Conservation (phyloP, 1,140 invertebrate species). For the Pseudomyrmex gracilis region DNA sequence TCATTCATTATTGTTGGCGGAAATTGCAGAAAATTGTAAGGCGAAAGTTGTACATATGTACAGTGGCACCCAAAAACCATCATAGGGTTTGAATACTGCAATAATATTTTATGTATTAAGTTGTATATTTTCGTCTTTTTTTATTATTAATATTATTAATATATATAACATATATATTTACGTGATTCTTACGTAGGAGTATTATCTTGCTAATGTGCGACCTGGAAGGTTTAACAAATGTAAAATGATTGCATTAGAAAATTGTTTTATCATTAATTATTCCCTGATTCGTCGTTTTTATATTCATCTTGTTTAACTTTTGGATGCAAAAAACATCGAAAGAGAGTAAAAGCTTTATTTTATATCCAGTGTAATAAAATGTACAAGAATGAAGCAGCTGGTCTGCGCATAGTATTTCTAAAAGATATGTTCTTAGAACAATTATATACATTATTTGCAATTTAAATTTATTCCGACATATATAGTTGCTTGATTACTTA, state of each 20-base stretch:
- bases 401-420: conserved; percentile 6
- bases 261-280: not conserved
- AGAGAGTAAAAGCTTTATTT: not conserved
- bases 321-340: not conserved
- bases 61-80: conserved; percentile 3
- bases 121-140: not conserved
- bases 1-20: not conserved
- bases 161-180: not conserved
- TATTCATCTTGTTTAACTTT: not conserved
- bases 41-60: conserved; percentile 36
- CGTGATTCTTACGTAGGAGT: not conserved
- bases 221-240: conserved; percentile 17
- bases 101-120: conserved; percentile 7
- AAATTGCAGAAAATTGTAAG: conserved; percentile 3
- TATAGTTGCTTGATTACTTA: conserved; percentile 6
- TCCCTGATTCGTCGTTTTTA: not conserved
- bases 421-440: conserved; percentile 1
- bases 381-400: conserved; percentile 37
- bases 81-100: not conserved
- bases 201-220: not conserved
- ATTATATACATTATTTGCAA: conserved; percentile 18
- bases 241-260: too few relatives aligned
- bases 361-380: conserved; percentile 4
- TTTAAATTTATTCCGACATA: conserved; percentile 38
- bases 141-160: conserved; percentile 10